A percentile compares a stretch with the other conserved stretches of the same genome.
Conservation (phyloP, 2,888 invertebrate species). For the Erebia palarica region DNA sequence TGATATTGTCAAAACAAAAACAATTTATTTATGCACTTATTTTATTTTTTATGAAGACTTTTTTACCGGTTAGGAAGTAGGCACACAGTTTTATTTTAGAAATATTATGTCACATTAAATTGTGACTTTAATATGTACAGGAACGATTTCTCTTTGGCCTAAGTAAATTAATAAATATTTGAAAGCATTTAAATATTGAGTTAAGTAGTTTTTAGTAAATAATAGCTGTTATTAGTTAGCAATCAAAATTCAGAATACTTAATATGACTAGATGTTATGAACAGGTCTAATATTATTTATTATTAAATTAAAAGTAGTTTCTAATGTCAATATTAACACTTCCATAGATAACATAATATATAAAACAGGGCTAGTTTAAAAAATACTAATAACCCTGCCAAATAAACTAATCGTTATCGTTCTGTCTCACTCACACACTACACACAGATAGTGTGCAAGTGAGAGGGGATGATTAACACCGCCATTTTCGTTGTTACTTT, state of each 20-base stretch:
- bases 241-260: neutral
- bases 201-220: neutral
- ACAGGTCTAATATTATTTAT: neutral
- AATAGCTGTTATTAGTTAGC: neutral
- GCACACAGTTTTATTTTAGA: neutral
- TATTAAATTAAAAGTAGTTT: neutral
- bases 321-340: conserved; percentile 12
- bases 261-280: conserved; percentile 3
- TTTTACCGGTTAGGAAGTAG: neutral
- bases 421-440: too few species aligned
- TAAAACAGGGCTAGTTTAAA: neutral
- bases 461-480: too few species aligned
- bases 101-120: neutral
- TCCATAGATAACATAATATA: conserved; percentile 7
- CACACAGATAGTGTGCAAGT: too few species aligned
- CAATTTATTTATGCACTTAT: neutral
- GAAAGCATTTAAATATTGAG: neutral
- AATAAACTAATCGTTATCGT: neutral
- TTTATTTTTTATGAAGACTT: too few species aligned
- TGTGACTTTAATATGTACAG: neutral
- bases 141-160: conserved; percentile 10
- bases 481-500: too few species aligned
- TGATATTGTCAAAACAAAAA: conserved; percentile 18
- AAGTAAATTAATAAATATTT: neutral
- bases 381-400: too few species aligned